Base-by-base conservation (phyloP, 2,888 invertebrate species). In the Andrena hattorfiana region DNA sequence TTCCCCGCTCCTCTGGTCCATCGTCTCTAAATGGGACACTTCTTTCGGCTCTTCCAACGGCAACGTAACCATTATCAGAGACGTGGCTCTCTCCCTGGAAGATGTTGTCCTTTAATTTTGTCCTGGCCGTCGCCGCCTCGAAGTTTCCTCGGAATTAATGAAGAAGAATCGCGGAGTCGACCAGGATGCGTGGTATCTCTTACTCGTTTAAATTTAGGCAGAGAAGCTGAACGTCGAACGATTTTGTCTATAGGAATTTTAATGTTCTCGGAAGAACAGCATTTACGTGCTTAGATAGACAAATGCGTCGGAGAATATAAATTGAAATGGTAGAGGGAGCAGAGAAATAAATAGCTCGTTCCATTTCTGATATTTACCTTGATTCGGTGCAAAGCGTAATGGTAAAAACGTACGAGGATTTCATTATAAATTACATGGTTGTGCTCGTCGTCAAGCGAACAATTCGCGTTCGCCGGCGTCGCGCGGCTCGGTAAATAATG, bases 391-490 rank as follows among this genome's bases (percentile, higher is more conserved):
- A 20, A 8, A 32, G 35, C 32, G 20, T 63, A 63, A 63, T 13
- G 20, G 42, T 13, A 20, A n/a, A 28, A 20, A 23, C 5, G 20
- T 20, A 20, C 26, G 64, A 23, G 64, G 20, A 26, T 23, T 64
- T 64, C 64, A 42, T 64, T 42, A 64, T 35, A 64, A 64, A 64
- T 64, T 20, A 64, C 42, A 64, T 8, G 20, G 64, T 42, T 26
- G 64, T 7, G 42, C 26, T 64, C 35, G 23, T 26, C 60, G 35
- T n/a, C 32, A 7, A 20, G 20, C 63, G 20, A 54, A 20, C 20
- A 35, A 63, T 63, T 63, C 63, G 6, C 8, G 35, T 66, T 48
- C 66, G 49, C 48, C 67, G 48, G 67, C 7, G 26, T 13, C 35
- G 63, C 64, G 26, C 64, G 64, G 54, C 30, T 30, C 67, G 28